Evolutionary conservation across 2,113 vertebrate genomes (phyloP), one percentile per base, ranked within the genome.

Genomic region (Melanotaenia duboulayi): DNA sequence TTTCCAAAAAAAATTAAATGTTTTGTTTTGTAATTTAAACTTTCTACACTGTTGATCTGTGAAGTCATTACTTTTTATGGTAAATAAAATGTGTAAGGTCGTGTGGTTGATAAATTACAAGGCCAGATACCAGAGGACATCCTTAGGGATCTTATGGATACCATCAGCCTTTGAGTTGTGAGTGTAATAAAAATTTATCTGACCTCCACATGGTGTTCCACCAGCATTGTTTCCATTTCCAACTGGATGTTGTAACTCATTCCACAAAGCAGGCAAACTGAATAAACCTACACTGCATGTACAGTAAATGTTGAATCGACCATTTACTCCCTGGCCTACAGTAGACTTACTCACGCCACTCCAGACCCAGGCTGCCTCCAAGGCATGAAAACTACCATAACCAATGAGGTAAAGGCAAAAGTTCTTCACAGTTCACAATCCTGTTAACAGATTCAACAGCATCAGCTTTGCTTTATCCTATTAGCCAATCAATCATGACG

Each of bases 391-490:
- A 77, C 73, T 61, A 23, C 62, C 79, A 78, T 67, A 74, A 76
- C 74, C 70, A 87, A 61, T 86, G 77, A 81, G 23, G 72, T 82
- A 87, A 89, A 83, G 78, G 48, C 71, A 71, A 69, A 42, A 49
- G 50, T 87, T 84, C 75, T 84, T 63, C 70, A 74, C 70, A 73
- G 60, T 75, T 83, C 66, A 48, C 32, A 70, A 76, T 81, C 67
- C 62, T 68, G 79, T 80, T 74, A 78, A 49, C 51, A 61, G 44
- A 82, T 50, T 84, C 75, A 69, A 86, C 77, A 78, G 17, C 55
- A 55, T 78, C 54, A 76, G 72, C 56, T 67, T 60, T 0, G 16
- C 32, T 72, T 81, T 55, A 80, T 82, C 78, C 63, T 46, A 60
- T 86, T 80, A 81, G 66, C 66, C 62, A 23, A 52, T 86, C 76